phyloP scores from a whole-genome alignment of 35 echinoderm and acorn worm species.

The Apostichopus californicus region DNA sequence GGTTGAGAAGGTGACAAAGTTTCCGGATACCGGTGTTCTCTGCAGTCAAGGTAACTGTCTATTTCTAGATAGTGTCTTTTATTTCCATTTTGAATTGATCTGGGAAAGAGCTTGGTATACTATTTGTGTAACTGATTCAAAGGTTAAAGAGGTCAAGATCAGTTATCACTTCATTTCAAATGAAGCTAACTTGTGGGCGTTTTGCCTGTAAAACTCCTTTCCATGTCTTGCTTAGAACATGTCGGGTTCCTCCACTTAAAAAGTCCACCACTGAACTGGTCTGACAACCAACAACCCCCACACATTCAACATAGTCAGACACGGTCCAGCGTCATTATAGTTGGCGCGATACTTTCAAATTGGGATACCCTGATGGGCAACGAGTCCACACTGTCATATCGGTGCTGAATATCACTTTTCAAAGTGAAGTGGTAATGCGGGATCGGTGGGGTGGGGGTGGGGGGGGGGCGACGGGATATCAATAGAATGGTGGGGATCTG shows the following conservation, averaged over 20 bases:
- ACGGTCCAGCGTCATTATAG: no score
- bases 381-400: no score
- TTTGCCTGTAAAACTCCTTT: neutral
- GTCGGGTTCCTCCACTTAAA: no score
- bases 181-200: neutral
- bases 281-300: neutral
- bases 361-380: no score
- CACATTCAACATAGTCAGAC: neutral
- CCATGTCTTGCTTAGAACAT: no score
- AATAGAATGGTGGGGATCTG: no score
- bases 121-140: conserved; percentile 36
- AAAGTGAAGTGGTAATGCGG: no score
- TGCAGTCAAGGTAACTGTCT: conserved; percentile 38
- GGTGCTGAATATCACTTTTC: no score
- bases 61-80: neutral
- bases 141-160: conserved; percentile 43
- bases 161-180: neutral
- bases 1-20: conserved; percentile 12
- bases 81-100: neutral
- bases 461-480: no score
- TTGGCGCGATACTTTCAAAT: no score
- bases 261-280: neutral
- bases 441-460: no score
- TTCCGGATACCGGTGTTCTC: conserved; percentile 10
- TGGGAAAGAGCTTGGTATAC: conserved; percentile 1